phyloP scores from a whole-genome alignment of 1,140 invertebrate species.

The Panagrolaimus sp. region DNA sequence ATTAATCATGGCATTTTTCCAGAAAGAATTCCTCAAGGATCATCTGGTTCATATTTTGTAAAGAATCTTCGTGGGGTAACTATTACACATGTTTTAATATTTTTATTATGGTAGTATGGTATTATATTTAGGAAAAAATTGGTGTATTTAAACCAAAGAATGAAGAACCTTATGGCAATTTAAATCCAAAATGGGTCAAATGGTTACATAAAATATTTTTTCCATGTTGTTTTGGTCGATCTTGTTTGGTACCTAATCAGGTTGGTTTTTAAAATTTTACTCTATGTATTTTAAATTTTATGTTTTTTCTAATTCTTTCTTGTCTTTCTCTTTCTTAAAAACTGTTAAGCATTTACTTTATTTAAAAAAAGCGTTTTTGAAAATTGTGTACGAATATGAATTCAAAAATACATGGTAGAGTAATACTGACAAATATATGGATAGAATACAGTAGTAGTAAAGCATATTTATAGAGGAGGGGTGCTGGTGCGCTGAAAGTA shows the following conservation, averaged over 20 bases:
- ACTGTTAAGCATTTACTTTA: too few relatives aligned
- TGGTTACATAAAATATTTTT: conserved; percentile 95
- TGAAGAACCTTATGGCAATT: conserved; percentile 94
- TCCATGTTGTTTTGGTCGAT: conserved; percentile 96
- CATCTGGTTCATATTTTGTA: conserved; percentile 97
- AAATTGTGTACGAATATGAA: too few relatives aligned
- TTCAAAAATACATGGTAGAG: too few relatives aligned
- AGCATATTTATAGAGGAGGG: too few relatives aligned
- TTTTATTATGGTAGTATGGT: not conserved
- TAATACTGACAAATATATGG: too few relatives aligned
- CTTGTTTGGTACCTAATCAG: conserved; percentile 96
- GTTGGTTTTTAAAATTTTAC: conserved; percentile 21
- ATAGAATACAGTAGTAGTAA: too few relatives aligned
- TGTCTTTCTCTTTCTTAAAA: too few relatives aligned
- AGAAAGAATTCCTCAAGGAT: conserved; percentile 88
- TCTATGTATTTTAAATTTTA: not conserved
- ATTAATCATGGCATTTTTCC: conserved; percentile 83
- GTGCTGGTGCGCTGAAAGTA: too few relatives aligned
- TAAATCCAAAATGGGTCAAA: conserved; percentile 99
- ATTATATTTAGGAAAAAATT: conserved; percentile 73
- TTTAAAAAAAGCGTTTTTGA: too few relatives aligned
- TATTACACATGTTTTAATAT: not conserved
- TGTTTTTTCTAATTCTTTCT: too few relatives aligned
- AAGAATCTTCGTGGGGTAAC: conserved; percentile 79
- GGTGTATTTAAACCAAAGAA: conserved; percentile 99